Percentiles rank a stretch among this genome's conserved stretches.
Evolutionary conservation across 92 coral and sea anemone genomes (phyloP).

Genomic region (Phenganax marumi): DNA sequence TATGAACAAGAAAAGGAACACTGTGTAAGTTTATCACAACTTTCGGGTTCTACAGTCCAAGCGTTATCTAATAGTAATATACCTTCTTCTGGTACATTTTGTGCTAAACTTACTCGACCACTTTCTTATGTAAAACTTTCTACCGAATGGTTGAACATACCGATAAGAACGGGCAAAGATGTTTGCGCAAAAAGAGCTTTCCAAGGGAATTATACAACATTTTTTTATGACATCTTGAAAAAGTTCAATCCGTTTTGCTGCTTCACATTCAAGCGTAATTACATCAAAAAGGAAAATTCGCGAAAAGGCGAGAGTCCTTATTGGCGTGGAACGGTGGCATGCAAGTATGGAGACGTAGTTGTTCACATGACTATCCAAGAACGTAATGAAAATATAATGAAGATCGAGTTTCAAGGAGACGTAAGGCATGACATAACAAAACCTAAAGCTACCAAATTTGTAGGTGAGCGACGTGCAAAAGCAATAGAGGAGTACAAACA

Average conservation of each 20-base stretch:
- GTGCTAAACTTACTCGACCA: no score
- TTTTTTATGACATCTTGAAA: slow-evolving; percentile 2
- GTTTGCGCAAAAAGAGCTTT: no score
- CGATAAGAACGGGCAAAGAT: no score
- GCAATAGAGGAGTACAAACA: neutral
- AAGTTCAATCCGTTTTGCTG: slow-evolving; percentile 31
- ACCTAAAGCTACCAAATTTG: slow-evolving; percentile 29
- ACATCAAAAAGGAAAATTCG: slow-evolving; percentile 6
- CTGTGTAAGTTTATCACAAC: no score
- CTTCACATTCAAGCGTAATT: slow-evolving; percentile 21
- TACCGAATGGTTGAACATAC: no score
- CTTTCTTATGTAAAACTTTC: no score
- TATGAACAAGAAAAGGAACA: no score
- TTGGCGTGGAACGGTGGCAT: slow-evolving; percentile 38
- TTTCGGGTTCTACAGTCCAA: no score
- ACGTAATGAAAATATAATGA: neutral
- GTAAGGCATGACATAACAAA: slow-evolving; percentile 14
- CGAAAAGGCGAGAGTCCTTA: slow-evolving; percentile 7
- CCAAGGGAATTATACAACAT: slow-evolving; percentile 18
- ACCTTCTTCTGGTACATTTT: no score
- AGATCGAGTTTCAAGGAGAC: slow-evolving; percentile 16
- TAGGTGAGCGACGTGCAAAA: neutral
- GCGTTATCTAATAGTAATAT: no score
- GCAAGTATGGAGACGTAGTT: slow-evolving; percentile 26
- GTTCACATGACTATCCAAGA: neutral